Evolutionary conservation across 2,797 vertebrate genomes (phyloP).

Genomic region (Spheniscus humboldti): DNA sequence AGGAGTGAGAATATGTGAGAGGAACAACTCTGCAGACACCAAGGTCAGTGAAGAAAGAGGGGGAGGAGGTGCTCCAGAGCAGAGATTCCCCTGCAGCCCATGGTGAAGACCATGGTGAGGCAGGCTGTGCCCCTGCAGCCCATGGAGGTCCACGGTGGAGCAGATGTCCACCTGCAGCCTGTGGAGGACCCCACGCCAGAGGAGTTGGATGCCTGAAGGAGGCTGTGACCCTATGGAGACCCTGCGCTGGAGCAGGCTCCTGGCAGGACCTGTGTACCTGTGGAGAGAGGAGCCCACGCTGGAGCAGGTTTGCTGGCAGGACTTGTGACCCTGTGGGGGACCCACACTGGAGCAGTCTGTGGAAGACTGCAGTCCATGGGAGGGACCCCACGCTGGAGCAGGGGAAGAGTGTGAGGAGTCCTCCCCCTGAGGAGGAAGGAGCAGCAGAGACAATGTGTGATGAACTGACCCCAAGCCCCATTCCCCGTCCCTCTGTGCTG

Average conservation of each 20-base stretch:
- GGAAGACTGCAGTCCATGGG: too few species aligned
- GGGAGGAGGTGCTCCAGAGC: background rate
- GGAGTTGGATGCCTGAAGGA: background rate
- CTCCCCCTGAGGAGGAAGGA: background rate
- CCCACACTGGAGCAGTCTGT: too few species aligned
- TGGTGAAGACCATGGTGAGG: background rate
- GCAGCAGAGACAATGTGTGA: accelerated
- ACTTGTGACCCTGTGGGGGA: too few species aligned
- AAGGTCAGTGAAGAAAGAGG: background rate
- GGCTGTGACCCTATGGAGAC: background rate
- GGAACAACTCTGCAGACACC: background rate
- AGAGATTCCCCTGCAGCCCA: background rate
- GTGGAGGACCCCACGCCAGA: background rate
- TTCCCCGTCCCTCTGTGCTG: background rate
- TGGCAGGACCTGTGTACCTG: too few species aligned
- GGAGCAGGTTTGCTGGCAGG: background rate
- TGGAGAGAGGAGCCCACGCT: background rate
- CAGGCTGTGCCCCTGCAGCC: background rate
- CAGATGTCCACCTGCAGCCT: background rate
- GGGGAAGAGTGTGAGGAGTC: background rate
- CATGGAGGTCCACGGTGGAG: too few species aligned
- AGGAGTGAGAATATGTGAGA: background rate
- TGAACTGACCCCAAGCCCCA: background rate
- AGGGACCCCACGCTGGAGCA: background rate
- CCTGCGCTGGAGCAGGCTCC: too few species aligned